Base-by-base conservation (phyloP, 2,113 vertebrate species). In the Melozone crissalis region DNA sequence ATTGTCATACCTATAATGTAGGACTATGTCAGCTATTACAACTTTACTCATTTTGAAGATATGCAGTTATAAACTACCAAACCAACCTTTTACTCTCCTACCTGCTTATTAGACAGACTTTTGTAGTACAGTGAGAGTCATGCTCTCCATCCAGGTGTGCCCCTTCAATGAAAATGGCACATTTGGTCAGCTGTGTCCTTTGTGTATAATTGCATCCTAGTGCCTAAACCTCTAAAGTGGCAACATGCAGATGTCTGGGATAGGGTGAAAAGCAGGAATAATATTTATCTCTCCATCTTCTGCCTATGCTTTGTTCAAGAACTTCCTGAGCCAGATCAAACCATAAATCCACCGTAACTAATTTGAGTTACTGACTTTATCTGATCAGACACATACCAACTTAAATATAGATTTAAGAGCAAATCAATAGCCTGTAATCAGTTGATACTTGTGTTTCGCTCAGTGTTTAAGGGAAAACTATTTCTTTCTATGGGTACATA, bases 281-380 rank as follows among this genome's bases (percentile, higher is more conserved):
- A 27, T 9, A 2, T 69, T 0, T 8, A 28, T 69, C 26, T 73
- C 31, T n/a, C 14, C 6, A 0, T 77, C 21, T 21, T 79, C 44
- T 62, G 37, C 15, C 68, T 61, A 8, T 58, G 61, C 46, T 82
- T n/a, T 28, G 58, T 26, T 68, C 35, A 22, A 46, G 72, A 86
- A 61, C 30, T 85, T 85, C 35, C 44, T 43, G 58, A 73, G 35
- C 33, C 58, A 51, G 31, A 37, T 72, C 71, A 88, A 43, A 39
- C 63, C 47, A 4, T 73, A 57, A 87, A 57, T 55, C 51, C 26
- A 75, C 26, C 1, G 0, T 62, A 63, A 90, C 46, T 69, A 58
- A 58, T 66, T 11, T 65, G 54, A 74, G 28, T 68, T 47, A 51
- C 19, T 68, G 54, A n/a, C 30, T 84, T 58, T 54, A 51, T 63